A percentile compares a stretch with the other conserved stretches of the same genome.
Evolutionary conservation across 1,140 invertebrate genomes (phyloP).

Genomic region (Cotesia typhae): DNA sequence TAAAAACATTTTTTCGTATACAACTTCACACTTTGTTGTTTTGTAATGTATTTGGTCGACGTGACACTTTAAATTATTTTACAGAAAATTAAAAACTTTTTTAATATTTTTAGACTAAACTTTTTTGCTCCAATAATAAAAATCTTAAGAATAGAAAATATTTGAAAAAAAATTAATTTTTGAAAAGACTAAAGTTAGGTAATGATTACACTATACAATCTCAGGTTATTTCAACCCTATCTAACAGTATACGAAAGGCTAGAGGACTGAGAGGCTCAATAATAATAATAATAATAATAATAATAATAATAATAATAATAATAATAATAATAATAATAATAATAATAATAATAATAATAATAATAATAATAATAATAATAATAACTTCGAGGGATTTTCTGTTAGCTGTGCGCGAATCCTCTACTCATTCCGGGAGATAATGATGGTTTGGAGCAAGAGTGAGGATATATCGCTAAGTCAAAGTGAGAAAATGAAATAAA

Average conservation of each 20-base stretch:
- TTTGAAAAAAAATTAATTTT: background rate
- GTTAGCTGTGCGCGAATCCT: conserved; percentile 40
- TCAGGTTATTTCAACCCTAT: conserved; percentile 24
- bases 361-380: conserved; percentile 37
- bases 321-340: too few species aligned
- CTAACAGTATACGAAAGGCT: conserved; percentile 28
- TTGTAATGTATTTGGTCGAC: too few species aligned
- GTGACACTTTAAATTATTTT: too few species aligned
- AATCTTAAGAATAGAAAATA: background rate
- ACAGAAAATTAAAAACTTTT: too few species aligned
- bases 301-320: too few species aligned
- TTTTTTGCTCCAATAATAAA: background rate
- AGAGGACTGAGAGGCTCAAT: conserved; percentile 48
- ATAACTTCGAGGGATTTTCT: conserved; percentile 42
- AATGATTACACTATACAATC: conserved; percentile 27
- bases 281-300: conserved; percentile 41
- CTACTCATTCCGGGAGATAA: conserved; percentile 43
- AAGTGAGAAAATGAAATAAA: background rate
- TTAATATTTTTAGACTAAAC: too few species aligned
- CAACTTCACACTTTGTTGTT: too few species aligned
- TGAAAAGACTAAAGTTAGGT: background rate
- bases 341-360: too few species aligned
- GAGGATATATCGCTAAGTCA: background rate
- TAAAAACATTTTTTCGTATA: too few species aligned
- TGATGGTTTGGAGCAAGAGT: conserved; percentile 46